These are phyloP conservation scores for Cylindroiulus punctatus DNA, from an alignment of 2,888 invertebrate genomes.

Conservation along the genomic window DNA sequence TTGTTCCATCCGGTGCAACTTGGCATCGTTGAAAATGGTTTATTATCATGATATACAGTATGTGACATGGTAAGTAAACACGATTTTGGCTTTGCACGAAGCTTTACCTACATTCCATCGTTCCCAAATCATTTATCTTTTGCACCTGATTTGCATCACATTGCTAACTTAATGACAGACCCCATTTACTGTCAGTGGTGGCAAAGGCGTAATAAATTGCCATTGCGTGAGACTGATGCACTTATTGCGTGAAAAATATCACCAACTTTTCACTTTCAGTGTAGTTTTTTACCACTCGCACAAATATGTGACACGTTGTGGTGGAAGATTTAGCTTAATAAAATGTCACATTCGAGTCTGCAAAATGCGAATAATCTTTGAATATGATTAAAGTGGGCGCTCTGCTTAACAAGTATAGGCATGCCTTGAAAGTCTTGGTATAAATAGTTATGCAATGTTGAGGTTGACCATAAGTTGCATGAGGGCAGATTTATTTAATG, in stretches of 20 bases:
- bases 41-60: neutral
- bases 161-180: slow-evolving; percentile 17
- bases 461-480: too few relatives aligned
- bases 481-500: too few relatives aligned
- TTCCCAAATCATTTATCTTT: slow-evolving; percentile 7
- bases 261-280: slow-evolving; percentile 19
- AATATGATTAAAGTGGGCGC: slow-evolving; percentile 3
- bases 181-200: slow-evolving; percentile 19
- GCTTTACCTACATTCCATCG: neutral
- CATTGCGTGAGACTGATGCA: slow-evolving; percentile 2
- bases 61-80: slow-evolving; percentile 23
- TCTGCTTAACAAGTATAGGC: neutral
- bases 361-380: slow-evolving; percentile 20
- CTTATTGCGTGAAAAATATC: slow-evolving; percentile 21
- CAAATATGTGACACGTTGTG: neutral
- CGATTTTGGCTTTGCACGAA: neutral
- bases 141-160: slow-evolving; percentile 26
- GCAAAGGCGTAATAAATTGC: neutral
- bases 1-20: too few relatives aligned
- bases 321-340: slow-evolving; percentile 19
- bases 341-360: neutral
- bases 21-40: too few relatives aligned
- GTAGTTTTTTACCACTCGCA: slow-evolving; percentile 9
- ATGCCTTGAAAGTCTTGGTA: neutral
- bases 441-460: too few relatives aligned